A percentile compares a stretch with the other conserved stretches of the same genome.
Evolutionary conservation across 2,797 vertebrate genomes (phyloP).

Genomic region (Mycteria americana): DNA sequence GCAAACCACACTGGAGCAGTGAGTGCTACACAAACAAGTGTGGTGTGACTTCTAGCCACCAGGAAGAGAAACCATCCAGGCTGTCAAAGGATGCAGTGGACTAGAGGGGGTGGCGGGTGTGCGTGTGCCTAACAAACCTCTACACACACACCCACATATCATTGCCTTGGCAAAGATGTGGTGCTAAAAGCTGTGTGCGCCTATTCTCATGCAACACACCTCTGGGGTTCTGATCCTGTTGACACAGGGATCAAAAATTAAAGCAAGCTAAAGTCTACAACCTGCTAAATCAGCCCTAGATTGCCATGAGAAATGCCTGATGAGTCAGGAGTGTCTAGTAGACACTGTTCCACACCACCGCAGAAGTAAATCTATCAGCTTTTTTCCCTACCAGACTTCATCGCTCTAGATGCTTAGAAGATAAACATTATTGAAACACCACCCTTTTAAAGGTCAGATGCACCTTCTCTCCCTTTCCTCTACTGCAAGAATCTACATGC

Average conservation of each 20-base stretch:
- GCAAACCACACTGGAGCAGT: not conserved
- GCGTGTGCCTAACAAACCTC: not conserved
- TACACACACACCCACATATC: rapidly evolving
- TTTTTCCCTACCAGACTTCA: not conserved
- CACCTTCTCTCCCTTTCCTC: not conserved
- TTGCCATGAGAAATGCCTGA: not conserved
- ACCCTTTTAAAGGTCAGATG: not conserved
- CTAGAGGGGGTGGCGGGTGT: too few relatives aligned
- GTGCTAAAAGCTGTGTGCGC: not conserved
- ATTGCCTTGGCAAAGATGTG: not conserved
- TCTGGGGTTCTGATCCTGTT: not conserved
- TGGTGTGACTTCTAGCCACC: not conserved
- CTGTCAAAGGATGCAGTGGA: not conserved
- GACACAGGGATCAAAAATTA: not conserved
- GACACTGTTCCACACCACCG: not conserved
- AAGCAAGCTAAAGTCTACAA: not conserved
- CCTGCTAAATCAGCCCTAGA: not conserved
- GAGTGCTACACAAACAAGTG: not conserved
- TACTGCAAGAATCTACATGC: not conserved
- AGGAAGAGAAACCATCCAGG: not conserved
- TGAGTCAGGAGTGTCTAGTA: not conserved
- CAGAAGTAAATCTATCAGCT: not conserved
- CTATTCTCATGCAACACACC: not conserved
- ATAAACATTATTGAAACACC: not conserved
- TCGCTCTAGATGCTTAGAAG: not conserved